These are phyloP conservation scores for Sipha flava DNA, from an alignment of 1,140 invertebrate species.

Conservation along the genomic window DNA sequence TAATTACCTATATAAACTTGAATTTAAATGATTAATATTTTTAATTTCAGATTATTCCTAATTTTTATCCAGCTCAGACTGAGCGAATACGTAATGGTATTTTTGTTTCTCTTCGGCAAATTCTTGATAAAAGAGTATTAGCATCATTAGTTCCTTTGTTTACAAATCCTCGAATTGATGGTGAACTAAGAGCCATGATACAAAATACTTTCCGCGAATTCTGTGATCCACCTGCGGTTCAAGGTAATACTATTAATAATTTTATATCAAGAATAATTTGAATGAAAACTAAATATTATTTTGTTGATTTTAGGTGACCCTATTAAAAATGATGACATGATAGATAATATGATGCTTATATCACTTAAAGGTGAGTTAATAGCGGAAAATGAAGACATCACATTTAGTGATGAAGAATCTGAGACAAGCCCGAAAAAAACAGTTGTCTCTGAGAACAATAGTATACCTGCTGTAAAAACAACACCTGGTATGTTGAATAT, in stretches of 20 bases:
- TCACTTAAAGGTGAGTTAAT: neutral
- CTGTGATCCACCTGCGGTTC: slow-evolving; percentile 52
- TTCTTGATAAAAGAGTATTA: slow-evolving; percentile 88
- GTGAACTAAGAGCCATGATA: slow-evolving; percentile 74
- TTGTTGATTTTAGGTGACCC: neutral
- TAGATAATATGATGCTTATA: neutral
- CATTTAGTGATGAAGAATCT: slow-evolving; percentile 24
- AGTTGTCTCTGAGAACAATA: neutral
- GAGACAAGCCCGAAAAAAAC: slow-evolving; percentile 15
- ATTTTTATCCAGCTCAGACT: slow-evolving; percentile 76
- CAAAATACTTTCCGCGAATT: slow-evolving; percentile 88
- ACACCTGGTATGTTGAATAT: neutral
- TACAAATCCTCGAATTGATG: slow-evolving; percentile 85
- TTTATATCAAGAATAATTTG: neutral
- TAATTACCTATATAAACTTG: too few species aligned
- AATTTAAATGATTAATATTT: neutral
- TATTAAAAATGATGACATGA: slow-evolving; percentile 6
- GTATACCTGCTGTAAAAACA: neutral
- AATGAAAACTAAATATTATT: neutral
- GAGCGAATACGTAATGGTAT: slow-evolving; percentile 84
- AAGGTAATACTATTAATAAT: neutral
- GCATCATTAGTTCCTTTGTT: slow-evolving; percentile 82
- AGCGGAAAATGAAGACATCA: neutral
- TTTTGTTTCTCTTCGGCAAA: slow-evolving; percentile 82
- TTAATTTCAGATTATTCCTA: slow-evolving; percentile 72